Evolutionary conservation across 2,113 vertebrate species (phyloP).

Genomic region (Ranitomeya imitator): DNA sequence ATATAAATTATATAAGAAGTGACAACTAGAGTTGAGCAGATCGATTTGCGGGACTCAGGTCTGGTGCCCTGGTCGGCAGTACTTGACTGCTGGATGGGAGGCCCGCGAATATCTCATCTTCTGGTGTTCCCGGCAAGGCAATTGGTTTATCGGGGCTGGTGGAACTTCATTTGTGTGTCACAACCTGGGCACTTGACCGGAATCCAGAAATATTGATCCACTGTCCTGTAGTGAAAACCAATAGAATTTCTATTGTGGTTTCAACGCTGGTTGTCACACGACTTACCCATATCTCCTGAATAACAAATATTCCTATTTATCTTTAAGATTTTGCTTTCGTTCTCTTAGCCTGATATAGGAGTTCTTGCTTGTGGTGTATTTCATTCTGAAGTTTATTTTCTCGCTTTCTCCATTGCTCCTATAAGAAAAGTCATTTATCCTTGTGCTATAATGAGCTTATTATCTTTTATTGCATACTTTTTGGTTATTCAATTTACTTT

Average conservation of each 20-base stretch:
- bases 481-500: conserved; percentile 49
- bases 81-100: no score
- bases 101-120: no score
- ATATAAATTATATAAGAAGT: background rate
- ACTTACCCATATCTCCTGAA: background rate
- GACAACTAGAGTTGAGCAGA: background rate
- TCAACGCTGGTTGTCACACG: background rate
- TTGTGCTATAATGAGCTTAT: conserved; percentile 42
- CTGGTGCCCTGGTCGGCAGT: no score
- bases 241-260: background rate
- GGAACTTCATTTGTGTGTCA: no score
- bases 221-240: no score
- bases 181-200: no score
- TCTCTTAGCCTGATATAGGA: background rate
- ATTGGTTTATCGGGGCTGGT: no score
- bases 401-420: background rate
- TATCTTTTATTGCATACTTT: conserved; percentile 37
- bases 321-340: background rate
- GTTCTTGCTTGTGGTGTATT: background rate
- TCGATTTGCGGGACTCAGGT: no score
- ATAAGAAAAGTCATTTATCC: conserved; percentile 40
- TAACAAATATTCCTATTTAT: background rate
- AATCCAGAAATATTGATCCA: no score
- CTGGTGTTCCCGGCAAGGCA: no score
- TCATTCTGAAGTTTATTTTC: conserved; percentile 21